Base-by-base conservation (phyloP, 2,113 vertebrate species). In the Chloropsis cyanopogon region DNA sequence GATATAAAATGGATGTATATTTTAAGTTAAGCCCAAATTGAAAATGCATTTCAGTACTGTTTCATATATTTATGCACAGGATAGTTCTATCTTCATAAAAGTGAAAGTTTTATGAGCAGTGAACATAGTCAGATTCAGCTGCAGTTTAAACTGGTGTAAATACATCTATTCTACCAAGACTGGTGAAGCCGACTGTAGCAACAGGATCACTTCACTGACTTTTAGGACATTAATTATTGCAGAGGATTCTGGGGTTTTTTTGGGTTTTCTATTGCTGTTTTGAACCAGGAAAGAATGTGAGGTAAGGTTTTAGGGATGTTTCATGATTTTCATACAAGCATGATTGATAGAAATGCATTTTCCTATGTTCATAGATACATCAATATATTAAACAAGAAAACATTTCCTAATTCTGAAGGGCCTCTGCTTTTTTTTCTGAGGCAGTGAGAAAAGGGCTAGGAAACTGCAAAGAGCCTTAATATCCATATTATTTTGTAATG, bases 11-110 rank as follows among this genome's bases (percentile, higher is more conserved):
- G 21, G 35, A 91, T 91, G 18, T 72, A 56, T 85, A 50, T 13
- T 94, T 91, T 69, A 94, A 50, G 61, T 61, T 72, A 95, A 96
- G 80, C 21, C 26, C 14, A 92, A 21, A 70, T 31, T 93, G 54
- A 95, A 95, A 92, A 89, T 57, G 29, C 35, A 60, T 46, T 88
- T 75, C 19, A 52, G 47, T 60, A 91, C 57, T 77, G n/a, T 90
- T 93, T 94, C 52, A 47, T 44, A 33, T 35, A 37, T 78, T 92
- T 88, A 49, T 69, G 25, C 25, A 69, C 50, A 25, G 8, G 41
- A 60, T 76, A 69, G 6, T 81, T 94, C 86, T 61, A 35, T 54
- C 41, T 88, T 94, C 65, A 44, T 86, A 53, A 59, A 85, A 75
- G 52, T 19, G 39, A 53, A 79, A 68, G 5, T 63, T 94, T 88